Base-by-base conservation (phyloP, 2,888 invertebrate genomes). In the Holacanthella duospinosa region DNA sequence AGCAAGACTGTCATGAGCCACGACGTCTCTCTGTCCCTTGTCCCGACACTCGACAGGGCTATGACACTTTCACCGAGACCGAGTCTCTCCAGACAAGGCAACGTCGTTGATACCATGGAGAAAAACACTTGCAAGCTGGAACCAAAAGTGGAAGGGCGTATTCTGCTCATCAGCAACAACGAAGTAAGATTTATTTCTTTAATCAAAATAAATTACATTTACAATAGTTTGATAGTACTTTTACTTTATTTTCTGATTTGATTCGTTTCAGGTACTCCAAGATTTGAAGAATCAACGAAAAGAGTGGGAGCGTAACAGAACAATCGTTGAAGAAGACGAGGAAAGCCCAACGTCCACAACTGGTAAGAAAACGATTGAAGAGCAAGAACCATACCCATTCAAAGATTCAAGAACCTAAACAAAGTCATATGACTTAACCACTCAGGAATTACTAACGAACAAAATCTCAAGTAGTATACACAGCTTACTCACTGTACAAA, bases 121-220 rank as follows among this genome's bases (percentile, higher is more conserved):
- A 85, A 87, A 71, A 86, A 86, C 74, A 85, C 87, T 1, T 89
- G 89, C 76, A 86, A 87, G 68, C 78, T 93, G 68, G 86, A 89
- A 36, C 93, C 93, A 0, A 84, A 84, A 75, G 79, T 88, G 1
- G 91, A 93, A 74, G 87, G 89, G 74, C 81, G 93, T 72, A 93
- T 93, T 71, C 81, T 88, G 21, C 78, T 86, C 28, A 81, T 90
- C 43, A 86, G 83, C 69, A 85, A 86, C 43, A 73, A 73, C 61
- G 87, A 89, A 82, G 90, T 90, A 75, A 76, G 75, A 57, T 59
- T 53, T 6, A 26, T 24, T 16, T 43, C 36, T 48, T 16, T 16
- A 56, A 21, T 25, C 3, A 60, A 27, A 29, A 29, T 44, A 43
- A 24, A 36, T 9, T 19, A 43, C 58, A 12, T 16, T 26, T 16